phyloP scores from a whole-genome alignment of 2,113 vertebrate genomes.

The Pseudopipra pipra region DNA sequence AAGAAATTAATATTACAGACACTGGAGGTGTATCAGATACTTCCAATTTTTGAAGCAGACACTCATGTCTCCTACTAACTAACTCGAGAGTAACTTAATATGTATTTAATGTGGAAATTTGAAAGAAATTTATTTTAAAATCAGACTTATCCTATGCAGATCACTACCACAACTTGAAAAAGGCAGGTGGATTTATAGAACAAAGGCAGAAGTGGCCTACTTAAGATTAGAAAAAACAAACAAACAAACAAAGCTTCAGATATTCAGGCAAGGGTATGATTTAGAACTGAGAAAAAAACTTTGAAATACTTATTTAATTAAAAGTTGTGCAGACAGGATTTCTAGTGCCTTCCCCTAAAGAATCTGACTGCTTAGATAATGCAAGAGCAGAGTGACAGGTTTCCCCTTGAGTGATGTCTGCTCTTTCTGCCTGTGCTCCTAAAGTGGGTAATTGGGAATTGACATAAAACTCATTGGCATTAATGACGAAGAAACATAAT shows the following conservation, averaged over 20 bases:
- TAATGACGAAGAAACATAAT: not conserved
- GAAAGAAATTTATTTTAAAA: not conserved
- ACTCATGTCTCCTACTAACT: not conserved
- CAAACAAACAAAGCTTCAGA: not conserved
- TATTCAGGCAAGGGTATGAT: not conserved
- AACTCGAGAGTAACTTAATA: not conserved
- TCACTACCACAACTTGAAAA: not conserved
- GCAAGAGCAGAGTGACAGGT: slow-evolving; percentile 15
- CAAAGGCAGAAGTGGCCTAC: not conserved
- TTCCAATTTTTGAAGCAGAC: not conserved
- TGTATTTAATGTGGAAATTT: not conserved
- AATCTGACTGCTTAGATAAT: not conserved
- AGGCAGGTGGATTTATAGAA: not conserved
- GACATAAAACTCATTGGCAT: not conserved
- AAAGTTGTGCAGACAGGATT: slow-evolving; percentile 3
- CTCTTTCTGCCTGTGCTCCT: slow-evolving; percentile 25
- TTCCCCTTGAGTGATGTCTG: slow-evolving; percentile 47
- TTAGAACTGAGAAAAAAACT: not conserved
- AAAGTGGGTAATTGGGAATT: slow-evolving; percentile 3
- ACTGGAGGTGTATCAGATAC: not conserved
- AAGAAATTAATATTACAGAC: not conserved
- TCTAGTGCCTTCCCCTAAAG: not conserved
- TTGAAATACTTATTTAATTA: not conserved
- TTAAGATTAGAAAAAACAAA: not conserved
- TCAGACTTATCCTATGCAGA: not conserved